A percentile compares a stretch with the other conserved stretches of the same genome.
These are phyloP conservation scores for Diadumene lineata DNA, from an alignment of 92 coral and sea anemone species.

Conservation along the genomic window DNA sequence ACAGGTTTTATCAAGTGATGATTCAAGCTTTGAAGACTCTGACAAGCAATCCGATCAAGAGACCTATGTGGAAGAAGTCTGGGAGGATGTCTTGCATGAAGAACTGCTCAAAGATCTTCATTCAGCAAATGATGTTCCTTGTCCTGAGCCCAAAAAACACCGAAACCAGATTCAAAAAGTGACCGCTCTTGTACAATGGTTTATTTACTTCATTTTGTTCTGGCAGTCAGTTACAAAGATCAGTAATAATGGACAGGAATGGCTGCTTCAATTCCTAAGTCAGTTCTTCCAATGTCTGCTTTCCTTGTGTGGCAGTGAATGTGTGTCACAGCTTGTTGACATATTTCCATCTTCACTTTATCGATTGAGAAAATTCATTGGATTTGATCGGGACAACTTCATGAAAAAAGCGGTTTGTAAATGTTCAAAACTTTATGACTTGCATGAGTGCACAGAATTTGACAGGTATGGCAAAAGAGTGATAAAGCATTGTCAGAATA, in stretches of 20 bases:
- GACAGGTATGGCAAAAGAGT: not conserved
- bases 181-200: slow-evolving; percentile 46
- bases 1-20: not conserved
- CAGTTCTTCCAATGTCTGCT: not conserved
- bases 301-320: not conserved
- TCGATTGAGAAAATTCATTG: not conserved
- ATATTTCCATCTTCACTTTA: not conserved
- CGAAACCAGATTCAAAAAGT: slow-evolving; percentile 24
- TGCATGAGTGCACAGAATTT: not conserved
- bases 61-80: no score
- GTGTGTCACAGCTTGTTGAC: not conserved
- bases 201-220: slow-evolving; percentile 39
- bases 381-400: not conserved
- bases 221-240: slow-evolving; percentile 45
- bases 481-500: not conserved
- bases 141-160: slow-evolving; percentile 40
- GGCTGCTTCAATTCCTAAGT: slow-evolving; percentile 50
- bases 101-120: slow-evolving; percentile 10
- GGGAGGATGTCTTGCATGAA: slow-evolving; percentile 42
- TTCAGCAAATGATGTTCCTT: slow-evolving; percentile 12
- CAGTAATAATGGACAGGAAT: slow-evolving; percentile 47
- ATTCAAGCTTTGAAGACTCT: not conserved
- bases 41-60: not conserved
- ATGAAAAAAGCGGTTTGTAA: not conserved
- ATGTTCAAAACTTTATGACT: not conserved